A percentile compares a stretch with the other conserved stretches of the same genome.
Evolutionary conservation across 2,113 vertebrate genomes (phyloP).

Genomic region (Ameiurus melas): DNA sequence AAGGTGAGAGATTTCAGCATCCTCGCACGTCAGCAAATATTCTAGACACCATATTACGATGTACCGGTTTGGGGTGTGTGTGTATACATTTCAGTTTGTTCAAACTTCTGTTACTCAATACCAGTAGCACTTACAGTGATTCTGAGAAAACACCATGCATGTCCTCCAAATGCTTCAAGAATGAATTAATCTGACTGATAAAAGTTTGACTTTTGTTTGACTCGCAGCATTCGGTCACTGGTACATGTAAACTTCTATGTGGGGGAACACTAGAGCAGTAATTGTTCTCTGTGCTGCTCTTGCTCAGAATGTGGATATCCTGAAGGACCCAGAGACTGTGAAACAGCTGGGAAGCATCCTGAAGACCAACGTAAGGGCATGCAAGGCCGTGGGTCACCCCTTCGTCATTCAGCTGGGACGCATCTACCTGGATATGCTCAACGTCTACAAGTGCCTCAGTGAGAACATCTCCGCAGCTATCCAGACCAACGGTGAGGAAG

Average conservation of each 20-base stretch:
- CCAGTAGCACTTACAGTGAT: too few relatives aligned
- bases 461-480: constrained; percentile 99
- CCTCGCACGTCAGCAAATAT: not conserved
- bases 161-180: too few relatives aligned
- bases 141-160: too few relatives aligned
- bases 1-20: constrained; percentile 78
- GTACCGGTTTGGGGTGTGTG: too few relatives aligned
- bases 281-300: constrained; percentile 5
- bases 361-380: constrained; percentile 96
- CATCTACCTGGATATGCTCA: constrained; percentile 99
- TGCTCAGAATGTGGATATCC: constrained; percentile 93
- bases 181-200: not conserved
- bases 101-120: too few relatives aligned
- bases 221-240: not conserved
- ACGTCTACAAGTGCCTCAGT: constrained; percentile 99
- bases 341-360: constrained; percentile 98
- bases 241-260: not conserved
- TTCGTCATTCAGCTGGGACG: constrained; percentile 98
- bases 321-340: constrained; percentile 99
- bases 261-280: not conserved
- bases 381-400: constrained; percentile 96
- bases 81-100: too few relatives aligned
- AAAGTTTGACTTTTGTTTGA: not conserved
- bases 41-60: not conserved
- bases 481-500: constrained; percentile 89